Evolutionary conservation across 1,140 invertebrate genomes (phyloP), one percentile per base, ranked within the genome.

Genomic region (Trichonephila clavipes): DNA sequence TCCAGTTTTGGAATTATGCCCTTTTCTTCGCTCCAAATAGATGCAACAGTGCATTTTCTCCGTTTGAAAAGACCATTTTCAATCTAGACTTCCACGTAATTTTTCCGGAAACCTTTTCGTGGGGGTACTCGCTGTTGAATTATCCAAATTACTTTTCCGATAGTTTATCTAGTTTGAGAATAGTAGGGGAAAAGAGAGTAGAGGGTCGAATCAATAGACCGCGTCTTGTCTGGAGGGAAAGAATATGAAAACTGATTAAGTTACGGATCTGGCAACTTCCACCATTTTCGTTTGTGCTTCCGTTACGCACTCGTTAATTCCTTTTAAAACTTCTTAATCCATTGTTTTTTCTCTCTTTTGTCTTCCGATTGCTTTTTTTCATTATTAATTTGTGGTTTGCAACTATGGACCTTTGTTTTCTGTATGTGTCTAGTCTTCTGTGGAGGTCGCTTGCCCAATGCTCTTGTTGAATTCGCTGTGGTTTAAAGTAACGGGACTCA

Each of bases 61-160:
- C 40, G 4, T 18, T 77, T 18, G 28, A 77, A 77, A 77, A 77
- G 24, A 19, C 72, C 24, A 77, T 77, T 77, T 77, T 77, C 72
- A 77, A 77, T 77, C 72, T 77, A 40, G 72, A 40, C 40, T 34
- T 40, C 28, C 14, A 28, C 28, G 72, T 77, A 77, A 77, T 77
- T 77, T 77, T 77, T 77, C 72, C 72, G 72, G 72, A 77, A 77
- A 77, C 72, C 72, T 77, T 77, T 77, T 77, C 72, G 10, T 18
- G 69, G 69, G 34, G 28, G 72, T 21, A 18, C 72, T 77, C 72
- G 24, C 72, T 77, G 72, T 77, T 77, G 72, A 77, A 77, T 77
- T 88, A 88, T 88, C 86, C 86, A 88, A 88, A 88, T 88, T 61
- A 88, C 86, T 88, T 88, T 88, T 88, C 86, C 86, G 86, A 88